Conservation (phyloP, 2,797 vertebrate genomes). For the Enteromius afrohamiltoni region DNA sequence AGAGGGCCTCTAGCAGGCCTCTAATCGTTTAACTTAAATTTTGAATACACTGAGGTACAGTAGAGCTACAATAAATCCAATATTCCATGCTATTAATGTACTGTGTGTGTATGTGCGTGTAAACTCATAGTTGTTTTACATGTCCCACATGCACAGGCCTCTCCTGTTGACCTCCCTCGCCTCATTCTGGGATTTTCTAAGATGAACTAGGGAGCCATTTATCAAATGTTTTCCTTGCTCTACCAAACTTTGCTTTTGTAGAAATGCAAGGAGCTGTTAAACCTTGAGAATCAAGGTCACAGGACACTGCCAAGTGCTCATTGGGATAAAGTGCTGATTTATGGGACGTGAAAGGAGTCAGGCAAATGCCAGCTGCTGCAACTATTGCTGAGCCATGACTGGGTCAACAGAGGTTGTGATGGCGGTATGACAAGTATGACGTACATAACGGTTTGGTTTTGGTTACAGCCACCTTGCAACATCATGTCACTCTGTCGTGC, state of each 20-base stretch:
- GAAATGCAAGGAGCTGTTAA: conserved; percentile 16
- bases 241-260: conserved; percentile 5
- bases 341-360: conserved; percentile 33
- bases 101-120: too few relatives aligned
- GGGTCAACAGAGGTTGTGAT: conserved; percentile 42
- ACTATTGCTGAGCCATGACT: conserved; percentile 26
- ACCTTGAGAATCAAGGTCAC: conserved; percentile 26
- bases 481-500: conserved; percentile 42
- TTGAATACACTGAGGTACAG: conserved; percentile 1
- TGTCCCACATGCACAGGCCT: background rate
- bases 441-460: conserved; percentile 41
- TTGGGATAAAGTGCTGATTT: conserved; percentile 43
- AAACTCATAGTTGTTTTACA: background rate
- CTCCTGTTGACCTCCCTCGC: background rate
- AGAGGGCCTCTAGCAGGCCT: background rate
- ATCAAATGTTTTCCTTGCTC: background rate
- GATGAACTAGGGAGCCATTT: background rate
- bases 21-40: background rate
- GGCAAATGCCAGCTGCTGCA: conserved; percentile 47
- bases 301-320: conserved; percentile 29
- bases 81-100: background rate
- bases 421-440: conserved; percentile 50
- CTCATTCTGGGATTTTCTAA: conserved; percentile 6
- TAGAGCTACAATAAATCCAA: background rate
- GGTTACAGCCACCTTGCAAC: conserved; percentile 42